These are phyloP conservation scores for Oscarella lobularis DNA, from an alignment of 37 sponge, comb jelly and placozoan species.

Conservation along the genomic window DNA sequence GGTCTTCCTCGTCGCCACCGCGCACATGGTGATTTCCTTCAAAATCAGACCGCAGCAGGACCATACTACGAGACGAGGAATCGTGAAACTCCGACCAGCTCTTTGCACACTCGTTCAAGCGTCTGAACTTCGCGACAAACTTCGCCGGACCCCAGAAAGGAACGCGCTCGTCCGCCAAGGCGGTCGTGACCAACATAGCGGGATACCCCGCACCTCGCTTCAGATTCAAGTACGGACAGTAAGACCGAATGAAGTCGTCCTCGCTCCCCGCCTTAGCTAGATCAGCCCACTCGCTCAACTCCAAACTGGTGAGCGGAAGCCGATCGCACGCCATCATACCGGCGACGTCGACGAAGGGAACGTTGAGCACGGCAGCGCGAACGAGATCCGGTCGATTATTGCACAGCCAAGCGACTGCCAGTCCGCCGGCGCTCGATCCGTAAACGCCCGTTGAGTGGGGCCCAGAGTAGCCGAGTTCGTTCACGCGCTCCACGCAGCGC, in stretches of 20 bases:
- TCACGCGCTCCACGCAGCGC: constrained; percentile 20
- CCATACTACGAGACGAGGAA: neutral
- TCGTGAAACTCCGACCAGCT: neutral
- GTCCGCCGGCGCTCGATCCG: constrained; percentile 40
- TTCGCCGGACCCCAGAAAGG: neutral
- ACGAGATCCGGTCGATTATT: constrained; percentile 25
- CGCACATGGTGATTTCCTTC: neutral
- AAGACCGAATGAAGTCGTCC: neutral
- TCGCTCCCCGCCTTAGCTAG: neutral
- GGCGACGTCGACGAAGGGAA: constrained; percentile 6
- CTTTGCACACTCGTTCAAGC: neutral
- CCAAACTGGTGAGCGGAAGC: neutral
- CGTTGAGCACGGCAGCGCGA: constrained; percentile 33
- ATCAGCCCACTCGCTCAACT: neutral
- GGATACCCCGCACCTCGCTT: neutral
- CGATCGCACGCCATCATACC: neutral
- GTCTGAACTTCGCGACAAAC: neutral
- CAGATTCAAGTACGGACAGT: constrained; percentile 1
- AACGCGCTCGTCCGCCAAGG: neutral
- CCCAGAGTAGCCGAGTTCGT: constrained; percentile 14
- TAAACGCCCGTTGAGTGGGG: constrained; percentile 23
- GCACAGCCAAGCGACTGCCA: constrained; percentile 28
- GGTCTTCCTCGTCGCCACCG: neutral
- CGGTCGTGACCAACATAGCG: neutral
- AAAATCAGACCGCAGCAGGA: neutral